phyloP scores from a whole-genome alignment of 2,113 vertebrate species.

The Lichenostomus cassidix region DNA sequence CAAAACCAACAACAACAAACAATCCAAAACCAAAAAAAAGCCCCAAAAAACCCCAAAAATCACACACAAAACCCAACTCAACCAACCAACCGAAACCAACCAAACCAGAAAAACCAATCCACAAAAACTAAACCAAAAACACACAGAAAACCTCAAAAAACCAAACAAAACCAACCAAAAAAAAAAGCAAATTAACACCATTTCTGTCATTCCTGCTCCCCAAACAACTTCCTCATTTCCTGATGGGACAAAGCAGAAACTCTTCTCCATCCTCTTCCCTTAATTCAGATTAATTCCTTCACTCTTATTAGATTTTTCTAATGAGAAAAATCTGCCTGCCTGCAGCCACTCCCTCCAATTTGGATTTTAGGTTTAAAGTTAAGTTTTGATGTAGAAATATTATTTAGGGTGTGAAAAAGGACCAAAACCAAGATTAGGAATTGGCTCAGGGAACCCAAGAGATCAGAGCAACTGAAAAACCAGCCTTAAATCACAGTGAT shows the following conservation, averaged over 20 bases:
- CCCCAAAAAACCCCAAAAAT: too few relatives aligned
- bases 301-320: not conserved
- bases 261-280: not conserved
- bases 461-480: not conserved
- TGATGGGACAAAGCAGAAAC: not conserved
- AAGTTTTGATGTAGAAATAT: not conserved
- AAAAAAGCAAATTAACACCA: rapidly evolving
- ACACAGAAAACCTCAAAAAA: not conserved
- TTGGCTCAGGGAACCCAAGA: not conserved
- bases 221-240: not conserved
- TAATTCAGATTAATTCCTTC: not conserved
- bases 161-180: not conserved
- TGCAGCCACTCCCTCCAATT: not conserved
- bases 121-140: not conserved
- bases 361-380: not conserved
- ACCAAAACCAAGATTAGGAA: not conserved
- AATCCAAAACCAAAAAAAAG: too few relatives aligned
- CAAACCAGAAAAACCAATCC: too few relatives aligned
- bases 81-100: too few relatives aligned
- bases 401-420: not conserved
- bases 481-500: not conserved
- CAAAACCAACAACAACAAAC: too few relatives aligned
- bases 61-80: too few relatives aligned
- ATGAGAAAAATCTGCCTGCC: not conserved
- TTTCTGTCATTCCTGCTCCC: not conserved